phyloP scores from a whole-genome alignment of 2,797 vertebrate genomes.

The Coranthus polyacanthus region DNA sequence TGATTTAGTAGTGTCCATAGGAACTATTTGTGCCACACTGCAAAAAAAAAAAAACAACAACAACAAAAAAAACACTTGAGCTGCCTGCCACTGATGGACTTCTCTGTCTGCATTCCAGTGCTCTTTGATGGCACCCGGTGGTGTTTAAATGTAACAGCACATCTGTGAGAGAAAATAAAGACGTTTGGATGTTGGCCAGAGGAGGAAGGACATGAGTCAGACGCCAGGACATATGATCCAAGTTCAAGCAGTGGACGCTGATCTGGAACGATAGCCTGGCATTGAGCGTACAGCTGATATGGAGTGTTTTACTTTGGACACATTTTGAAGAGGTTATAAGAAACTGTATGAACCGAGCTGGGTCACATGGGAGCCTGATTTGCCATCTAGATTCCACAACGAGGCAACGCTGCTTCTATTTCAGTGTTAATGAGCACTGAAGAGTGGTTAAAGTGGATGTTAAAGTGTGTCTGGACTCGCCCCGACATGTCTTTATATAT shows the following conservation, averaged over 20 bases:
- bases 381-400: constrained; percentile 36
- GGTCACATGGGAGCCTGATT: constrained; percentile 23
- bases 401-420: constrained; percentile 43
- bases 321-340: constrained; percentile 23
- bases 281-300: constrained; percentile 2
- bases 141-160: constrained; percentile 50
- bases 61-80: constrained; percentile 1
- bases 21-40: too few species aligned
- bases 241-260: constrained; percentile 11
- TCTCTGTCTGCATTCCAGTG: neutral
- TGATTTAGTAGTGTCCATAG: too few species aligned
- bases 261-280: constrained; percentile 8
- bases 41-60: too few species aligned
- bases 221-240: neutral
- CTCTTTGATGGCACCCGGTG: constrained; percentile 71
- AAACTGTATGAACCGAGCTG: constrained; percentile 5
- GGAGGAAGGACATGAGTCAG: constrained; percentile 8
- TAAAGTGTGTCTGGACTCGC: constrained; percentile 34
- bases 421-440: constrained; percentile 51
- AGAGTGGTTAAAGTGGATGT: constrained; percentile 15
- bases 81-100: constrained; percentile 3
- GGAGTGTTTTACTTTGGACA: neutral
- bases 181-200: constrained; percentile 27
- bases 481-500: constrained; percentile 27
- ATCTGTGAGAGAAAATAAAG: constrained; percentile 13